These are phyloP conservation scores for Diadophis punctatus DNA, from an alignment of 2,113 vertebrate species.

Conservation along the genomic window DNA sequence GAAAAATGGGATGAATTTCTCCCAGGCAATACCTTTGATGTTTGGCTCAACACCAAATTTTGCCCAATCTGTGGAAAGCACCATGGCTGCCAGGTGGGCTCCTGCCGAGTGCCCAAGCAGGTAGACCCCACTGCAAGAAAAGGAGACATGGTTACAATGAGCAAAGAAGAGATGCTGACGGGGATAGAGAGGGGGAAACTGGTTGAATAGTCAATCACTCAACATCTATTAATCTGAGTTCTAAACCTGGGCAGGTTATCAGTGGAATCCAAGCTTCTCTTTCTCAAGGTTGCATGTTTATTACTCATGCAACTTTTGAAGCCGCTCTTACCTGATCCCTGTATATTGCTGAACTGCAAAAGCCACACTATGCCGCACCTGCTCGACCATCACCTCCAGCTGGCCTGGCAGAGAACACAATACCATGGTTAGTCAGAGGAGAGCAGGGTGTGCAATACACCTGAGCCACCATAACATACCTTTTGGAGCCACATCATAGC, in stretches of 20 bases:
- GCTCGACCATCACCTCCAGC: constrained; percentile 88
- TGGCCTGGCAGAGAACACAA: constrained; percentile 67
- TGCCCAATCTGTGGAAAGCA: constrained; percentile 83
- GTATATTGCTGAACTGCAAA: constrained; percentile 75
- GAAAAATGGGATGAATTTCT: background rate
- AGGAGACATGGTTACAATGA: background rate
- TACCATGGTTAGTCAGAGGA: background rate
- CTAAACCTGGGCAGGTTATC: background rate
- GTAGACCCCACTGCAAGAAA: constrained; percentile 78
- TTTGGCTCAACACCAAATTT: constrained; percentile 72
- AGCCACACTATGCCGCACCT: constrained; percentile 78
- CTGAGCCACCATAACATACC: constrained; percentile 61
- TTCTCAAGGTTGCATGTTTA: background rate
- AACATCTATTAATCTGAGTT: background rate
- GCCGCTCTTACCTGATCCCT: constrained; percentile 69
- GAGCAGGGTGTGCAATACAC: fast-evolving
- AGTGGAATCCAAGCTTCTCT: background rate
- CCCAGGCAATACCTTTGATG: constrained; percentile 75
- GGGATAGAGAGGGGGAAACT: background rate
- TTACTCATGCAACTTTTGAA: background rate
- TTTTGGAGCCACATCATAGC: constrained; percentile 83
- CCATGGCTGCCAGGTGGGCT: constrained; percentile 87
- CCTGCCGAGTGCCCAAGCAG: constrained; percentile 94
- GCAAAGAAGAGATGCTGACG: background rate
- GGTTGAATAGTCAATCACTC: background rate